Evolutionary conservation across 2,888 invertebrate species (phyloP).

Genomic region (Eupithecia pulchellata): DNA sequence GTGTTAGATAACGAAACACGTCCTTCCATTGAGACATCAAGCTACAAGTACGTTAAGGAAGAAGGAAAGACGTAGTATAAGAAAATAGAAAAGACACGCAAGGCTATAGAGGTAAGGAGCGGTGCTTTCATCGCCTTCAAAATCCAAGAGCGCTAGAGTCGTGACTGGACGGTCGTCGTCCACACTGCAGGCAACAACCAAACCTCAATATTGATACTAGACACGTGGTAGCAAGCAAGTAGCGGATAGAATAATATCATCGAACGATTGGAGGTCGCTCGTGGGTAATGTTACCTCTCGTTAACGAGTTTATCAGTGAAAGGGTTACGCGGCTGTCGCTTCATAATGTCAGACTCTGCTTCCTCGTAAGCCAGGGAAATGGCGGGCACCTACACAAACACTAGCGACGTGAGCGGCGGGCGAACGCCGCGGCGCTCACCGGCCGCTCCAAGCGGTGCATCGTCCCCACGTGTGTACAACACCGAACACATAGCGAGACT

Average conservation of each 20-base stretch:
- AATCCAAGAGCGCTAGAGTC: slow-evolving; percentile 67
- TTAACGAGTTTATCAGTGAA: slow-evolving; percentile 99
- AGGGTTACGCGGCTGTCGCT: slow-evolving; percentile 98
- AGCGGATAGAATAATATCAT: slow-evolving; percentile 81
- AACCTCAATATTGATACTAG: slow-evolving; percentile 79
- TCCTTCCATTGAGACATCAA: slow-evolving; percentile 77
- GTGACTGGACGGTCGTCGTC: slow-evolving; percentile 69
- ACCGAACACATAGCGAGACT: slow-evolving; percentile 74
- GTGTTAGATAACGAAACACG: slow-evolving; percentile 58
- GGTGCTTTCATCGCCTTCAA: slow-evolving; percentile 82
- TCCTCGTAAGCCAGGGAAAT: slow-evolving; percentile 99
- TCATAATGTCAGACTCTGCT: slow-evolving; percentile 99
- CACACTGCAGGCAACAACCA: slow-evolving; percentile 81
- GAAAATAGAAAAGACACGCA: slow-evolving; percentile 76
- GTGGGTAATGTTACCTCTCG: slow-evolving; percentile 92
- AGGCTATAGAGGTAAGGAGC: slow-evolving; percentile 76
- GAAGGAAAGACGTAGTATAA: slow-evolving; percentile 70
- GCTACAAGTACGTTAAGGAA: slow-evolving; percentile 66
- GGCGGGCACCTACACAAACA: slow-evolving; percentile 94
- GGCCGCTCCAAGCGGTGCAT: slow-evolving; percentile 69
- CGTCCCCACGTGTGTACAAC: slow-evolving; percentile 76
- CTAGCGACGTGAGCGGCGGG: slow-evolving; percentile 79
- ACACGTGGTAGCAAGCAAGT: slow-evolving; percentile 84
- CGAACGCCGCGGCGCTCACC: slow-evolving; percentile 42
- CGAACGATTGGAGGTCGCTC: slow-evolving; percentile 74